Evolutionary conservation across 2,113 vertebrate genomes (phyloP).

Genomic region (Tachuris rubrigastra): DNA sequence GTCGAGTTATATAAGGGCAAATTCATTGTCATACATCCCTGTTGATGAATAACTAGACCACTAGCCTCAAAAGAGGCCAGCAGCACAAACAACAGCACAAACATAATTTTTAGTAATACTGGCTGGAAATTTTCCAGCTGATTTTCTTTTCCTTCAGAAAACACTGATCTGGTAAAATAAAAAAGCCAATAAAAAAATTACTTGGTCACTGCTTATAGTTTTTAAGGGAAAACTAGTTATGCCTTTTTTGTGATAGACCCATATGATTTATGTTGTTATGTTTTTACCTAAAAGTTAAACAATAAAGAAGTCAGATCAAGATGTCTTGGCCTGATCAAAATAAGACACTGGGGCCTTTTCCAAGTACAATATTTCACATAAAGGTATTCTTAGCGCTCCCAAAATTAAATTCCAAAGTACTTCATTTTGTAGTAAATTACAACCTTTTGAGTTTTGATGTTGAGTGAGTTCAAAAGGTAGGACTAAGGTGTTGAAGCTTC

Average conservation of each 20-base stretch:
- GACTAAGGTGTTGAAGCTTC: background rate
- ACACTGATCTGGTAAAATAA: background rate
- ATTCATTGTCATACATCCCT: background rate
- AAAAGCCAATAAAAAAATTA: background rate
- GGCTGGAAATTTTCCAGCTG: background rate
- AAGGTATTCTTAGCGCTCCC: background rate
- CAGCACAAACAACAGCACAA: fast-evolving
- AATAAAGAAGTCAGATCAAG: background rate
- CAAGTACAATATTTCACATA: background rate
- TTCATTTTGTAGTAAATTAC: background rate
- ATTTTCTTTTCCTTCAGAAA: background rate
- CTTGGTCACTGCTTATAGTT: background rate
- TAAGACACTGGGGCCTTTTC: background rate
- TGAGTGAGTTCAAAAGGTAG: background rate
- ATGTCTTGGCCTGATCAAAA: background rate
- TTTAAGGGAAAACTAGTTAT: background rate
- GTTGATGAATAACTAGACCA: background rate
- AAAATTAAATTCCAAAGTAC: background rate
- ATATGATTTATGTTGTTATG: background rate
- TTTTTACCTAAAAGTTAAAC: background rate
- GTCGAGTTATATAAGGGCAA: background rate
- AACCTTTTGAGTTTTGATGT: background rate
- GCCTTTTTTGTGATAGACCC: background rate
- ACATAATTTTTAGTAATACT: background rate
- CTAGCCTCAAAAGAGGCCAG: background rate